Conservation (phyloP, 2,888 invertebrate species). For the Scotopteryx bipunctaria region DNA sequence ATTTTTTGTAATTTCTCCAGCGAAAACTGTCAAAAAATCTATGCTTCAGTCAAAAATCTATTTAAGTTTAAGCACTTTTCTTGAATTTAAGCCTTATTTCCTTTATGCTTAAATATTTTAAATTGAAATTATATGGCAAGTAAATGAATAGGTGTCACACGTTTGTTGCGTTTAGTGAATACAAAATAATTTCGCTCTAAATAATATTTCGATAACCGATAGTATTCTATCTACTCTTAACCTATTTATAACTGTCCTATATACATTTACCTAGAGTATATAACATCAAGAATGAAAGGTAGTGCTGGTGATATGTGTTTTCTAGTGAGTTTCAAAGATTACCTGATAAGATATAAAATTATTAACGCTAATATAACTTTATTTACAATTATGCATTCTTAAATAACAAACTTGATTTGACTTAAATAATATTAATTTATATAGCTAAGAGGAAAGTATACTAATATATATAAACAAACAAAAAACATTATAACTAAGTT, state of each 20-base stretch:
- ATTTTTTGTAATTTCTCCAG: too few relatives aligned
- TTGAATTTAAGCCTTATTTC: too few relatives aligned
- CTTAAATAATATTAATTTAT: conserved; percentile 21
- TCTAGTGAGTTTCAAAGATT: conserved; percentile 64
- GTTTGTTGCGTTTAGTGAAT: conserved; percentile 26
- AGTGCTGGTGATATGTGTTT: conserved; percentile 80
- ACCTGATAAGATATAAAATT: conserved; percentile 66
- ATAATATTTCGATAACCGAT: conserved; percentile 37
- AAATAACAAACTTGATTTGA: conserved; percentile 40
- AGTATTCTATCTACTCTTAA: conserved; percentile 56
- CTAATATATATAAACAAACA: background rate
- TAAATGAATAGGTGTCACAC: conserved; percentile 7
- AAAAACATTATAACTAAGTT: too few relatives aligned
- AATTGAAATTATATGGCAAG: background rate
- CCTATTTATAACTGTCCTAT: conserved; percentile 43
- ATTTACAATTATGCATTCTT: conserved; percentile 59
- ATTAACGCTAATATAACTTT: conserved; percentile 58
- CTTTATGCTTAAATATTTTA: background rate
- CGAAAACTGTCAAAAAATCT: too few relatives aligned
- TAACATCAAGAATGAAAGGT: conserved; percentile 77
- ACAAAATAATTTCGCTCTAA: conserved; percentile 28
- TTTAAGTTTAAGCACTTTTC: too few relatives aligned
- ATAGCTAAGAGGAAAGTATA: background rate
- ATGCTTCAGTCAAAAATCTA: too few relatives aligned
- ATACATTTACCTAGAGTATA: conserved; percentile 60